Evolutionary conservation across 1,140 invertebrate genomes (phyloP).

Genomic region (Zaprionus camerounensis): DNA sequence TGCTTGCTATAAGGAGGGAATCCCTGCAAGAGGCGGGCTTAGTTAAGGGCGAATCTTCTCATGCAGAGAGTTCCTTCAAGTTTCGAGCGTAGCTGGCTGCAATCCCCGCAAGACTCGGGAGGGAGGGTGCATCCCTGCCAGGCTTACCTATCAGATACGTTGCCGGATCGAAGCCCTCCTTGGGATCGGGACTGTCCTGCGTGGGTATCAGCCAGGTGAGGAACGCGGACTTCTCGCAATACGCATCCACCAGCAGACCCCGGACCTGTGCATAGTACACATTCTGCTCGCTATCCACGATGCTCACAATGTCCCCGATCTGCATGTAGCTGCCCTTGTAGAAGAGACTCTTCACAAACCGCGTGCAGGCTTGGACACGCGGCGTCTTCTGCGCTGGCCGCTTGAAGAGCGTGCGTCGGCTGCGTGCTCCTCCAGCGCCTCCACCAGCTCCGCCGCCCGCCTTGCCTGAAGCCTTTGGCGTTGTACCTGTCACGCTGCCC

Average conservation of each 20-base stretch:
- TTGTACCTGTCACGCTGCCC: neutral
- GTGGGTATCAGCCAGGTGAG: conserved; percentile 97
- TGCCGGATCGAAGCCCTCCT: conserved; percentile 93
- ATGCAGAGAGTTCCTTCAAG: no score
- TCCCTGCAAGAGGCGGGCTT: no score
- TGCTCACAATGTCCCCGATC: conserved; percentile 95
- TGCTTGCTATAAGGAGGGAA: no score
- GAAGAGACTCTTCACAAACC: conserved; percentile 92
- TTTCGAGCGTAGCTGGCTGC: no score
- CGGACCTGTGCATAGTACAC: conserved; percentile 95
- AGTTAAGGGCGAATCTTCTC: no score
- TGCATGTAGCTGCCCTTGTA: conserved; percentile 95
- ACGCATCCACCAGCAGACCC: conserved; percentile 95
- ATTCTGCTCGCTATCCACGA: conserved; percentile 91
- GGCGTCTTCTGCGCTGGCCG: conserved; percentile 92
- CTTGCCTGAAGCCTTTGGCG: neutral
- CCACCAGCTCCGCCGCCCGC: conserved; percentile 7
- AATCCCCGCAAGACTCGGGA: no score
- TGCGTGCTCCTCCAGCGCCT: conserved; percentile 84
- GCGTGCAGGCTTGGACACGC: conserved; percentile 90
- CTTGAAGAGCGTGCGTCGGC: conserved; percentile 92
- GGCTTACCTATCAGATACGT: conserved; percentile 93
- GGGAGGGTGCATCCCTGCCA: no score
- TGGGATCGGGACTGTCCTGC: conserved; percentile 90
- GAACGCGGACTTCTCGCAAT: conserved; percentile 96